Evolutionary conservation across 2,888 invertebrate genomes (phyloP).

Genomic region (Chrysodeixis includens): DNA sequence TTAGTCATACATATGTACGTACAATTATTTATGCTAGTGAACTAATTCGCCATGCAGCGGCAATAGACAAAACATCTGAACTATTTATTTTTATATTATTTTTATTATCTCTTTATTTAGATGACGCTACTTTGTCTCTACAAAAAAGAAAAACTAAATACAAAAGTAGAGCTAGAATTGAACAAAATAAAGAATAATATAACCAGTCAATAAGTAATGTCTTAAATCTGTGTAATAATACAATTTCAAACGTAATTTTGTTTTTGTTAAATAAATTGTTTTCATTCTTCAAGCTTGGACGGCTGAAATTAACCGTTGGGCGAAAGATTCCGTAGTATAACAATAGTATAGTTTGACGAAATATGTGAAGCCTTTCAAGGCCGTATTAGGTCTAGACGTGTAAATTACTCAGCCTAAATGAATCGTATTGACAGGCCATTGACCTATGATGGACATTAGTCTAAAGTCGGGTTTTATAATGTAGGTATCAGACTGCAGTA

Average conservation of each 20-base stretch:
- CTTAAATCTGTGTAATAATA: background rate
- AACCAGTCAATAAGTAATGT: no score
- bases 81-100: constrained; percentile 13
- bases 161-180: background rate
- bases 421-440: background rate
- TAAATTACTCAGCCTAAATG: background rate
- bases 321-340: constrained; percentile 3
- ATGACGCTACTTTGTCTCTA: background rate
- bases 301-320: constrained; percentile 3
- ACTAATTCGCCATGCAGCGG: constrained; percentile 22
- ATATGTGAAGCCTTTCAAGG: background rate
- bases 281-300: background rate
- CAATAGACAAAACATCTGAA: constrained; percentile 22
- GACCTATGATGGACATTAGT: background rate
- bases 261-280: background rate
- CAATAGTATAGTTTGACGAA: background rate
- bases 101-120: background rate
- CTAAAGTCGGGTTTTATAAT: background rate
- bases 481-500: background rate
- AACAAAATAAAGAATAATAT: background rate
- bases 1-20: constrained; percentile 12
- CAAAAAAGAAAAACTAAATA: background rate
- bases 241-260: background rate
- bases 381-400: background rate
- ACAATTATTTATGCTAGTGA: constrained; percentile 8